Conservation (phyloP, 2,888 invertebrate genomes). For the Clepsis dumicolana region DNA sequence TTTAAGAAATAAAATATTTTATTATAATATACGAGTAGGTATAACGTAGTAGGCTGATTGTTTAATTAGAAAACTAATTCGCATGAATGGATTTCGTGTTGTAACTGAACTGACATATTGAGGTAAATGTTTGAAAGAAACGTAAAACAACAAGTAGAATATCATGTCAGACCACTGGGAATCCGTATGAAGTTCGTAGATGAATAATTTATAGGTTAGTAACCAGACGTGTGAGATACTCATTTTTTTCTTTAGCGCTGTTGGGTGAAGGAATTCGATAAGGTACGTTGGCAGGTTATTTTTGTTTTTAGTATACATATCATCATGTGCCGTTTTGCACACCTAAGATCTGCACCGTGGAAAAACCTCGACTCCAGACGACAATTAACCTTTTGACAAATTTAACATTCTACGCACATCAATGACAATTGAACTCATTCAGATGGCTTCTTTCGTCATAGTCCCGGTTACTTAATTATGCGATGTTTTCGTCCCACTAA, state of each 20-base stretch:
- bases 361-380: too few species aligned
- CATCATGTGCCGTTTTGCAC: too few species aligned
- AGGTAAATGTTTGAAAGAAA: slow-evolving; percentile 29
- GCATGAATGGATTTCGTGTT: neutral
- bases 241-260: neutral
- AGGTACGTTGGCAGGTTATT: neutral
- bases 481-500: slow-evolving; percentile 19
- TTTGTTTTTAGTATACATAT: too few species aligned
- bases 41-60: too few species aligned
- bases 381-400: neutral
- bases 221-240: slow-evolving; percentile 3
- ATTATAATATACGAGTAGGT: too few species aligned
- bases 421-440: neutral
- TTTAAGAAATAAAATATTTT: too few species aligned
- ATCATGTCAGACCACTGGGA: slow-evolving; percentile 12
- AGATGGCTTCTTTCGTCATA: neutral
- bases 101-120: slow-evolving; percentile 11
- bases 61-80: slow-evolving; percentile 9
- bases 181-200: neutral
- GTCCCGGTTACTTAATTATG: neutral
- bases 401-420: neutral
- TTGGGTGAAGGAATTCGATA: neutral
- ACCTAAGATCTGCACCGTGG: too few species aligned
- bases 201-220: slow-evolving; percentile 23
- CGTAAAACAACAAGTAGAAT: slow-evolving; percentile 20